Evolutionary conservation across 2,797 vertebrate genomes (phyloP).

Genomic region (Danionella dracula): DNA sequence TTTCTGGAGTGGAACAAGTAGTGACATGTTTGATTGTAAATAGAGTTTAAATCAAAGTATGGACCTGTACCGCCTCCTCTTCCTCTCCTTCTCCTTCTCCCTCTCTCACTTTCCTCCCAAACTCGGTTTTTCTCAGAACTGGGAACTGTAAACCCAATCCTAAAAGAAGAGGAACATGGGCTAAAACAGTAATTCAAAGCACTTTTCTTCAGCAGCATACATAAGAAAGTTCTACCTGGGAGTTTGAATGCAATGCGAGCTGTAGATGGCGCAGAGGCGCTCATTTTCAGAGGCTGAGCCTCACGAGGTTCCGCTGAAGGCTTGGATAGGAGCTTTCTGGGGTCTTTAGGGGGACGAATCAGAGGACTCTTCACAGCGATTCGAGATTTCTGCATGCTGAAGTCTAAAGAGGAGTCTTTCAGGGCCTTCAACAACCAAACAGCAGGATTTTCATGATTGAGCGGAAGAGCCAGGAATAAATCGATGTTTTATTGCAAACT

Average conservation of each 20-base stretch:
- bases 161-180: conserved; percentile 31
- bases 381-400: conserved; percentile 61
- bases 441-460: neutral
- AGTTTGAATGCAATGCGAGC: conserved; percentile 41
- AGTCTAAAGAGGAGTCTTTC: conserved; percentile 53
- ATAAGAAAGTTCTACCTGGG: conserved; percentile 26
- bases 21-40: too few species aligned
- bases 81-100: conserved; percentile 32
- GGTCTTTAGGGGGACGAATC: conserved; percentile 63
- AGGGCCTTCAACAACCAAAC: conserved; percentile 30
- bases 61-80: too few species aligned
- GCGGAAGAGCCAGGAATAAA: too few species aligned
- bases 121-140: conserved; percentile 61
- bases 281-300: neutral
- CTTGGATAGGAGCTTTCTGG: conserved; percentile 61
- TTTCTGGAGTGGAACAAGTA: too few species aligned
- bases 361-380: conserved; percentile 66
- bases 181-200: too few species aligned
- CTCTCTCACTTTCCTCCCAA: conserved; percentile 34
- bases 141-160: conserved; percentile 62
- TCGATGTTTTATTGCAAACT: too few species aligned
- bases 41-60: too few species aligned
- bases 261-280: neutral
- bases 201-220: too few species aligned
- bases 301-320: conserved; percentile 56